These are phyloP conservation scores for Pongo pygmaeus DNA, from an alignment of 2,113 vertebrate genomes.

Conservation along the genomic window DNA sequence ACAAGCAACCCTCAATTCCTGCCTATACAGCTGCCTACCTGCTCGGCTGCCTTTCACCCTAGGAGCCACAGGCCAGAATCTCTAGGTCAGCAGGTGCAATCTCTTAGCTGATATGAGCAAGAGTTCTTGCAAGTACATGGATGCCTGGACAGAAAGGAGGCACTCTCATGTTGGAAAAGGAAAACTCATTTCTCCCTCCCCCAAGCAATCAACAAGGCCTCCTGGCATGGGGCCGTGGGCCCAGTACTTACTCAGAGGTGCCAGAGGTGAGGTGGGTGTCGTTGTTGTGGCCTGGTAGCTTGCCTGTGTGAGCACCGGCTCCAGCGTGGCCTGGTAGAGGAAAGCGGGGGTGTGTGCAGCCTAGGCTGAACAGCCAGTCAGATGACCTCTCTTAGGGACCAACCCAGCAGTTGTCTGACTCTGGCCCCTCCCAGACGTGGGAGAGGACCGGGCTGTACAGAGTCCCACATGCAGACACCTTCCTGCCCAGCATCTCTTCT, in stretches of 20 bases:
- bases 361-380: conserved; percentile 38
- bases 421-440: conserved; percentile 70
- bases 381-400: conserved; percentile 54
- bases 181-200: background rate
- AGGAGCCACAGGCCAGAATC: background rate
- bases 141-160: background rate
- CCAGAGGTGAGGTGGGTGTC: background rate
- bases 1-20: accelerated
- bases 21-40: background rate
- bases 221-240: background rate
- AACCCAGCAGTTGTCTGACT: background rate
- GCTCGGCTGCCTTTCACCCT: background rate
- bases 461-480: background rate
- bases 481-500: conserved; percentile 23
- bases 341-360: background rate
- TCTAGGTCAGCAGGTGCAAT: background rate
- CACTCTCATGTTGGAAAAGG: background rate
- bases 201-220: background rate
- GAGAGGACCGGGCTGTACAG: conserved; percentile 56
- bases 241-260: conserved; percentile 41
- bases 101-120: background rate
- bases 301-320: background rate
- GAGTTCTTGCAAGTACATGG: background rate
- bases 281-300: background rate
- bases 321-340: background rate